Evolutionary conservation across 2,113 vertebrate genomes (phyloP), one percentile per base, ranked within the genome.

Genomic region (Glareola pratincola): DNA sequence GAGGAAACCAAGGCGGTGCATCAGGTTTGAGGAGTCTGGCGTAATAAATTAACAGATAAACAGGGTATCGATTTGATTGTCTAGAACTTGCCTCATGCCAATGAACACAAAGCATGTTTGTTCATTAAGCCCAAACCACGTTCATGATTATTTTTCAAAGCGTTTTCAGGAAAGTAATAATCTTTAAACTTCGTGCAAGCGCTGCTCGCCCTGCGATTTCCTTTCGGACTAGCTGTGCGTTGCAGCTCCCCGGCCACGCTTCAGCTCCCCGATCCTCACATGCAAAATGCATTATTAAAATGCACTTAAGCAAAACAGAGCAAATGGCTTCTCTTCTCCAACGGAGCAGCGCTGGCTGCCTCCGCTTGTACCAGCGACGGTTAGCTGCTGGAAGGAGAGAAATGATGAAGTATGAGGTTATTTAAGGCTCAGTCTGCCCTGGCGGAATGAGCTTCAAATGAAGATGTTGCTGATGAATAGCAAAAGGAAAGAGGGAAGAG

Each of bases 401-500:
- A 66, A 76, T 14, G 2, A 22, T 39, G 80, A 72, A 90, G 39
- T 12, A 72, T 21, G 64, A 90, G 88, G 53, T 43, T 91, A 34
- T 94, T 96, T 90, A 57, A 81, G 85, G 82, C 69, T 91, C 45
- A 20, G 92, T 92, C 87, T 86, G 89, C 91, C 73, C 66, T 4
- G 27, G 60, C 6, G 0, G 72, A 56, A 71, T 76, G 85, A 73
- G 93, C 88, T 91, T 68, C 59, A 90, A 87, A 74, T 95, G 12
- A 84, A 66, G 78, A 66, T 85, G 91, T 71, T 92, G 82, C 85
- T 86, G 89, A 60, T 84, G 83, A 69, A 69, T 29, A 54, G 67
- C n/a, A 54, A 50, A 85, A 54, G 48, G 50, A 62, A 32, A 57
- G 48, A 50, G 39, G 67, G 9, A 37, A 17, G 60, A 29, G 43